Base-by-base conservation (phyloP, 2,113 vertebrate genomes). In the Euleptes europaea region DNA sequence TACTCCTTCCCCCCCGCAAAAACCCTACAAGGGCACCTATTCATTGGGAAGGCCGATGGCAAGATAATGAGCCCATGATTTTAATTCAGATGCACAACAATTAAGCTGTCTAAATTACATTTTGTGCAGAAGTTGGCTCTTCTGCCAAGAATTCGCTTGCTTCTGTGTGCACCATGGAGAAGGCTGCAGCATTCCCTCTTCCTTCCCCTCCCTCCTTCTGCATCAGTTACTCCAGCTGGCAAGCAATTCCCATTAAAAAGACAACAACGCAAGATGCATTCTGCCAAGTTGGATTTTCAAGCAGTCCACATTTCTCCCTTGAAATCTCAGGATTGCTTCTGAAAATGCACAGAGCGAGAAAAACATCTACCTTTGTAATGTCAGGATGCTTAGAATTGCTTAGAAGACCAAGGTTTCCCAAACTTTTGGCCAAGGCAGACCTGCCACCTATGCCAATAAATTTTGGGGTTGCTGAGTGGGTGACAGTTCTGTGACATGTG, bases 71-170 rank as follows among this genome's bases (percentile, higher is more conserved):
- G 83, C 49, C 86, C 85, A 78, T 15, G 77, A 74, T 93, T 89
- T 86, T 91, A 93, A 92, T 82, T 49, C 88, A 94, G 91, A 91
- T 91, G 78, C 78, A 65, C 28, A 54, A 89, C 85, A 93, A 89
- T 93, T 93, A 91, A 90, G 90, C 83, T 66, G 88, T 88, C 89
- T 88, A 3, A 94, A 82, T 87, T 89, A 80, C 84, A 92, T 91
- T 95, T 88, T 86, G 33, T 60, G 79, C 85, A 80, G 82, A 82
- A 88, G 77, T 79, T 90, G 88, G 81, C 86, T 65, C 38, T 91
- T 91, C 40, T 69, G 69, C 75, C 67, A 44, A 66, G 40, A 78
- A 90, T 83, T 80, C 78, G 84, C 17, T 90, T 69, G 21, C 42
- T 84, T 84, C 23, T 35, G 72, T 89, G 38, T 28, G 9, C 76